Evolutionary conservation across 2,888 invertebrate species (phyloP), one percentile per base, ranked within the genome.

Genomic region (Leucophora obtusa): DNA sequence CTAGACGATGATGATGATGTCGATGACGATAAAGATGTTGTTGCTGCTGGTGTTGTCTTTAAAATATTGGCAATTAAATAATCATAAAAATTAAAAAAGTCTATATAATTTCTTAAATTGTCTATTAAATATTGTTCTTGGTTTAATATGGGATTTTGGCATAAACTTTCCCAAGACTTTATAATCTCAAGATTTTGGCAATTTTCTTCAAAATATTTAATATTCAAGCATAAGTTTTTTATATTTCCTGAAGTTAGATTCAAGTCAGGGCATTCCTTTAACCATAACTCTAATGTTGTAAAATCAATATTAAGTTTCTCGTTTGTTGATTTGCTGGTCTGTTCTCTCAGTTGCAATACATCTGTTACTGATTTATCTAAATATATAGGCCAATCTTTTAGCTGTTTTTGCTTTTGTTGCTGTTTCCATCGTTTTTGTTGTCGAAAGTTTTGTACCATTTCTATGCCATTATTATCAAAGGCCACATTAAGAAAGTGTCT

Each of bases 11-110:
- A 50, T 24, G 33, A 24, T 47, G 51, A 4, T 43, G 60, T 9
- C 33, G 68, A 38, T 21, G 69, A 43, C 18, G 43, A 17, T 43
- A 38, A 2, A 8, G 18, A 8, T 15, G 15, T 10, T 9, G 38
- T n/a, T 60, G 43, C 1, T 50, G 50, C 15, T 58, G 38, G 51
- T 53, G 38, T 54, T 63, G 51, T 10, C 63, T 78, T 76, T 43
- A 82, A 47, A 17, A 83, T 60, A 62, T 86, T 86, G 18, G 86
- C 84, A 68, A 88, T 86, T 75, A 91, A 82, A 83, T 88, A 89
- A 85, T 91, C 91, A 80, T 89, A 91, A 28, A 91, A 86, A 79
- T 88, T 86, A 82, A 91, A 89, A 83, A 87, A 89, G 82, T 90
- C 89, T 83, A 88, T 88, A 76, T 86, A 89, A 63, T 87, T 86